Percentiles rank a stretch among this genome's conserved stretches.
phyloP scores from a whole-genome alignment of 2,113 vertebrate species.

The Oreochromis tanganicae region DNA sequence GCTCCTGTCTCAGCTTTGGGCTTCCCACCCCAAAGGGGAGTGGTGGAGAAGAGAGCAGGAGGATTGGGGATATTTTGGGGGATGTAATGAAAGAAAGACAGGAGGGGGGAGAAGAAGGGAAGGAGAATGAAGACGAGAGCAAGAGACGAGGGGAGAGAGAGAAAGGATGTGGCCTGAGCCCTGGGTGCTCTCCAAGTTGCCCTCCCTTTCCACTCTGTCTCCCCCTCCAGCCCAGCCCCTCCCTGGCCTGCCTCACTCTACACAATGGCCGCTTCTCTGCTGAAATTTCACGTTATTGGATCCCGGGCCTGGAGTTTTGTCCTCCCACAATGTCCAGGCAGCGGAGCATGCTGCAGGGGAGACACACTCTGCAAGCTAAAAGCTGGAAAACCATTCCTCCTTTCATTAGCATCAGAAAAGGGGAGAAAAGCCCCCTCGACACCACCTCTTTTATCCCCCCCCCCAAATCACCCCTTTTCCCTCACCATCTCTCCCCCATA shows the following conservation, averaged over 20 bases:
- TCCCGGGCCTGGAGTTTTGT: constrained; percentile 77
- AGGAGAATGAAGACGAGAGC: constrained; percentile 12
- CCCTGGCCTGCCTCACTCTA: constrained; percentile 63
- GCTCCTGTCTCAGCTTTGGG: constrained; percentile 57
- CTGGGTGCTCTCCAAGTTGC: constrained; percentile 72
- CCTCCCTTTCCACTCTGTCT: constrained; percentile 58
- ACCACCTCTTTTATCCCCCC: neutral
- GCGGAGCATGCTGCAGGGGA: constrained; percentile 77
- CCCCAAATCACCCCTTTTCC: constrained; percentile 20
- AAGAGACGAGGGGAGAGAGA: constrained; percentile 50
- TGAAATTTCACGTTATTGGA: constrained; percentile 82
- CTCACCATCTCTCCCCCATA: constrained; percentile 52
- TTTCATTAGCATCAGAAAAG: constrained; percentile 80
- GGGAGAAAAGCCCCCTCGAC: constrained; percentile 57
- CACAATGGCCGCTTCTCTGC: constrained; percentile 79
- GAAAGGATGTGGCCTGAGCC: constrained; percentile 75
- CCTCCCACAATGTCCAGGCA: constrained; percentile 78
- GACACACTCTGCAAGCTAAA: constrained; percentile 80
- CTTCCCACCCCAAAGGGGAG: constrained; percentile 57
- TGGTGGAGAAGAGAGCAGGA: constrained; percentile 9
- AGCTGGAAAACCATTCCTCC: constrained; percentile 76
- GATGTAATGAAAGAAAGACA: constrained; percentile 15
- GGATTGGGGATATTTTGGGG: neutral
- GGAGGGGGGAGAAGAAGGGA: constrained; percentile 3
- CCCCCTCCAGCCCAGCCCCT: constrained; percentile 56